A percentile compares a stretch with the other conserved stretches of the same genome.
phyloP scores from a whole-genome alignment of 2,113 vertebrate genomes.

The Atherinomorus stipes region DNA sequence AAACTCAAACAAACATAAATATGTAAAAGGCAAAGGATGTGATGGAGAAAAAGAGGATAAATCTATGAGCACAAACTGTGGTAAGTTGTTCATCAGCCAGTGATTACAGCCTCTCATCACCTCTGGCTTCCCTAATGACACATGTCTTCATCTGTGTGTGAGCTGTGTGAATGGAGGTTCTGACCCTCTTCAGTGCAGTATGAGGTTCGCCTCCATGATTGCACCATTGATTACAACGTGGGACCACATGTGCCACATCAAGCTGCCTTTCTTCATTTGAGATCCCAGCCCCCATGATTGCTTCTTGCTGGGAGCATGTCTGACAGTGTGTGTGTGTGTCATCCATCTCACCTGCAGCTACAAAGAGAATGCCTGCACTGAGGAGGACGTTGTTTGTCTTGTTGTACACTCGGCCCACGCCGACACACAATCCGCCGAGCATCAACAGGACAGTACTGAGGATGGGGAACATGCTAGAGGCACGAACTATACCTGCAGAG shows the following conservation, averaged over 20 bases:
- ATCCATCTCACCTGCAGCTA: conserved; percentile 91
- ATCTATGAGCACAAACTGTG: neutral
- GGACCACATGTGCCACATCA: conserved; percentile 16
- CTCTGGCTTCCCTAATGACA: neutral
- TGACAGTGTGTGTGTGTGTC: neutral
- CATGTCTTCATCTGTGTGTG: conserved; percentile 3
- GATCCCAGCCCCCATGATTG: conserved; percentile 8
- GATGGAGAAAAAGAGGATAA: neutral
- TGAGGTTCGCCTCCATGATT: conserved; percentile 23
- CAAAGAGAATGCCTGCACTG: conserved; percentile 96
- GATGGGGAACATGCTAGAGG: conserved; percentile 98
- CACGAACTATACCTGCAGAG: conserved; percentile 92
- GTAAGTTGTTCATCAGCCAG: conserved; percentile 2
- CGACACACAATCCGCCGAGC: conserved; percentile 93
- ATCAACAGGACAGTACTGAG: conserved; percentile 93
- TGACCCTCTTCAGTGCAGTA: conserved; percentile 1
- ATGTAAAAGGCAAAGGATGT: neutral
- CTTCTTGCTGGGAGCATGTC: neutral
- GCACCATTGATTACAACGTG: conserved; percentile 16
- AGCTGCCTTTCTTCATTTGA: conserved; percentile 21
- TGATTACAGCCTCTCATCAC: conserved; percentile 20
- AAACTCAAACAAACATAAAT: neutral
- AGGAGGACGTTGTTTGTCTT: conserved; percentile 96
- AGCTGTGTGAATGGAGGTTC: conserved; percentile 9
- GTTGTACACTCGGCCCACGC: conserved; percentile 91